Evolutionary conservation across 2,888 invertebrate genomes (phyloP), one percentile per base, ranked within the genome.

Genomic region (Drosophila birchii): DNA sequence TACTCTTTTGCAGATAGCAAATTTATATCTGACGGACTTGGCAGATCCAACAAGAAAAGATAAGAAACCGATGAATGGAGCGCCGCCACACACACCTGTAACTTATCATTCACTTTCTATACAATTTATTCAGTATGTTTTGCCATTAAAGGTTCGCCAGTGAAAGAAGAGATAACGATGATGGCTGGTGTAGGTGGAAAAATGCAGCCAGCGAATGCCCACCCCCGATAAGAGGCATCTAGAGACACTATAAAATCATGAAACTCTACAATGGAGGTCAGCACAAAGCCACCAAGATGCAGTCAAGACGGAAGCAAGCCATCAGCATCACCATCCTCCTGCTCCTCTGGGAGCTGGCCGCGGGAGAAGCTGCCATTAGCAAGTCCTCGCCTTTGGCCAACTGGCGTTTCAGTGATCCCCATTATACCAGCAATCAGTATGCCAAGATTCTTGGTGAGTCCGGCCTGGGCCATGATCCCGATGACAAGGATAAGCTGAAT

Each of bases 331-430:
- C 12, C 44, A 12, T 9, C 9, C 16, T 23, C 9, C 26, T 45
- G 12, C 14, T 45, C 34, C 47, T 58, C 11, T 16, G 20, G 32
- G 8, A 11, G 51, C 5, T 11, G 0, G 16, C 6, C 5, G 20
- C 23, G 4, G 51, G 51, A 2, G 44, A n/a, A 14, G 44, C 49
- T 3, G 12, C 47, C 12, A n/a, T 5, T 0, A 14, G 57, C 16
- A 55, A 39, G 14, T 11, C 32, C 11, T 68, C 69, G 0, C 47
- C 68, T 2, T 2, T 51, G 11, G 12, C 34, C 49, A 45, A 45
- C 23, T 83, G 86, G 82, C 70, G 67, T 3, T 62, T 67, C 45
- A 75, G 69, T 39, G 66, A 69, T 68, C 54, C 49, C 1, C 76
- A 78, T 2, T 75, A 66, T n/a, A 75, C 44, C 5, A 53, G 38